Base-by-base conservation (phyloP, 2,113 vertebrate species). In the Regulus satrapa region DNA sequence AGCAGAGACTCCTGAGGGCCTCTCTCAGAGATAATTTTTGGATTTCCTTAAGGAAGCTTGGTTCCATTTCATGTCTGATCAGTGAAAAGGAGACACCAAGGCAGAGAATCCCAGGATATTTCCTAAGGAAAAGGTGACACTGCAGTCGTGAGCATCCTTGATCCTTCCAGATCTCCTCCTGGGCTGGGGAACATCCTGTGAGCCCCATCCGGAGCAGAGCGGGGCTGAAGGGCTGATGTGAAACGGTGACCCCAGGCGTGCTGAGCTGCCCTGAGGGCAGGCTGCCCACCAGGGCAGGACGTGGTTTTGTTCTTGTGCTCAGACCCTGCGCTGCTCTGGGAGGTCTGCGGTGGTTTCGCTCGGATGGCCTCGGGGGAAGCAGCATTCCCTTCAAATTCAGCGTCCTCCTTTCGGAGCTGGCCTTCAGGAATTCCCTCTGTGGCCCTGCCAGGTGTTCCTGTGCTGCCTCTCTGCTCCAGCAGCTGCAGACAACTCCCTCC, bases 181-280 rank as follows among this genome's bases (percentile, higher is more conserved):
- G 45, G 1, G 0, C 2, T 20, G 38, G 64, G 69, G 38, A 64
- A 1, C 14, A 17, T 5, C 34, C 56, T 13, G 10, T 52, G 75
- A 71, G 58, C 61, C 31, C 55, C 78, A 9, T 43, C 13, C 64
- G 25, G 64, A 48, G 72, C 61, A 66, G 84, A 55, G 71, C 12
- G 24, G 12, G 51, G 49, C 12, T 18, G 9, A 5, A 0, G 1
- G 28, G 46, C 25, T 61, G 66, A 2, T 63, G 43, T 36, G 77
- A 16, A 38, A 9, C 0, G 0, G 8, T 8, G 43, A 18, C 36
- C 34, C 49, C 73, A 32, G n/a, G 52, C 26, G 14, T 8, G 16
- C 54, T 51, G 81, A 59, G 34, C n/a, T n/a, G n/a, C n/a, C n/a
- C n/a, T n/a, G n/a, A n/a, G n/a, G n/a, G n/a, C 80, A 59, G 38